phyloP scores from a whole-genome alignment of 1,140 invertebrate species.

The Monochamus saltuarius region DNA sequence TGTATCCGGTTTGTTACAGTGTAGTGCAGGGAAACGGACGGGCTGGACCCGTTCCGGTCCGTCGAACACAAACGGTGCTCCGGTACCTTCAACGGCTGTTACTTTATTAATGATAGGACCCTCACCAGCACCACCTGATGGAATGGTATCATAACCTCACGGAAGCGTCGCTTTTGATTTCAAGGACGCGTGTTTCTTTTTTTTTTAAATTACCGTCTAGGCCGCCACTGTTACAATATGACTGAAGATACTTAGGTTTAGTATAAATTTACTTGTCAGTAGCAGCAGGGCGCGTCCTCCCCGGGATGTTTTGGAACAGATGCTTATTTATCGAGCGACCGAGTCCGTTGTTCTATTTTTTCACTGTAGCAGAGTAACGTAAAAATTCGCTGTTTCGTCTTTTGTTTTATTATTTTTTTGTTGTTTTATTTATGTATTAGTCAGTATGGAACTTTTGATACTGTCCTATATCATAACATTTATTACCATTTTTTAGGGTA shows the following conservation, averaged over 20 bases:
- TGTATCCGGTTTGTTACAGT: no score
- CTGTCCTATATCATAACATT: conserved; percentile 28
- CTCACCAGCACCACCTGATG: not conserved
- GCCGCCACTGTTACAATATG: no score
- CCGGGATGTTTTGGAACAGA: conserved; percentile 7
- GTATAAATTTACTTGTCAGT: conserved; percentile 3
- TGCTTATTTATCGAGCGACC: conserved; percentile 44
- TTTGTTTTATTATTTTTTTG: conserved; percentile 31
- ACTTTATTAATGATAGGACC: not conserved
- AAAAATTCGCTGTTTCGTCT: conserved; percentile 24
- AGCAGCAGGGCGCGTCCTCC: not conserved
- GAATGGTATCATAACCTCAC: not conserved
- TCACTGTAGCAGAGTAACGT: conserved; percentile 16
- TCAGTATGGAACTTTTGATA: conserved; percentile 36
- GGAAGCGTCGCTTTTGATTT: not conserved
- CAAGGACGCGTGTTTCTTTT: not conserved
- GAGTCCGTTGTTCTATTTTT: conserved; percentile 32
- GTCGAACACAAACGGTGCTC: no score
- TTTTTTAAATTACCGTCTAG: not conserved
- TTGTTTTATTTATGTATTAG: conserved; percentile 27
- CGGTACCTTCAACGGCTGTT: no score
- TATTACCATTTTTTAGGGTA: conserved; percentile 31
- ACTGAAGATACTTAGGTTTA: conserved; percentile 23
- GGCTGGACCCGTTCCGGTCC: no score
- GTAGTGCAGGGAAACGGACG: no score